These are phyloP conservation scores for Lysiphlebus fabarum DNA, from an alignment of 1,140 invertebrate genomes.

Conservation along the genomic window DNA sequence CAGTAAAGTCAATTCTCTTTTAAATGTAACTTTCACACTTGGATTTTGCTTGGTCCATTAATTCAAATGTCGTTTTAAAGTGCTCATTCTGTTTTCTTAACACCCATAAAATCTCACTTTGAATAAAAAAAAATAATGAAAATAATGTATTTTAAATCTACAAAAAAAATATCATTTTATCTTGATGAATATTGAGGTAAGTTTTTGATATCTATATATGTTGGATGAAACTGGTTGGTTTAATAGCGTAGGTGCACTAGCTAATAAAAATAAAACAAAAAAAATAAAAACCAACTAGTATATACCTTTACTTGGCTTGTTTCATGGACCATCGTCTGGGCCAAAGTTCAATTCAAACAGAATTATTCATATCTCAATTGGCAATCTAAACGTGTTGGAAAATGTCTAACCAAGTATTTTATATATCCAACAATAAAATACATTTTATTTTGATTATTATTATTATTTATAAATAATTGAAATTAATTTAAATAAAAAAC, in stretches of 20 bases:
- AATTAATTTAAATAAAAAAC: not conserved
- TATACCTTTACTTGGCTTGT: conserved; percentile 14
- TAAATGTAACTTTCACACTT: no score
- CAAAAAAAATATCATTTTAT: not conserved
- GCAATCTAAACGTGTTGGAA: not conserved
- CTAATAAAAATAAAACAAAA: conserved; percentile 8
- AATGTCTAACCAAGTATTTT: not conserved
- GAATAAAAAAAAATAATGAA: no score
- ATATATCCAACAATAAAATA: not conserved
- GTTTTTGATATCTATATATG: not conserved
- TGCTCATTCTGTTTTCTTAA: no score
- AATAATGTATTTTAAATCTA: no score
- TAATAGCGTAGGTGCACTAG: conserved; percentile 13
- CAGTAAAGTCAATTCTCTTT: no score
- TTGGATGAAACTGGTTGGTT: conserved; percentile 18
- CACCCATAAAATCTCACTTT: no score
- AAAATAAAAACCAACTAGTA: conserved; percentile 10
- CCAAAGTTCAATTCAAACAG: conserved; percentile 14
- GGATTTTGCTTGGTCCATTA: no score
- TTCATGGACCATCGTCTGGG: not conserved
- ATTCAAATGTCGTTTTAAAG: no score
- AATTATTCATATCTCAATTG: conserved; percentile 14
- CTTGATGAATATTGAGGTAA: not conserved
- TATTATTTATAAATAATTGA: no score
- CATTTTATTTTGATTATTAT: not conserved